Evolutionary conservation across 2,797 vertebrate genomes (phyloP).

Genomic region (Centroberyx gerrardi): DNA sequence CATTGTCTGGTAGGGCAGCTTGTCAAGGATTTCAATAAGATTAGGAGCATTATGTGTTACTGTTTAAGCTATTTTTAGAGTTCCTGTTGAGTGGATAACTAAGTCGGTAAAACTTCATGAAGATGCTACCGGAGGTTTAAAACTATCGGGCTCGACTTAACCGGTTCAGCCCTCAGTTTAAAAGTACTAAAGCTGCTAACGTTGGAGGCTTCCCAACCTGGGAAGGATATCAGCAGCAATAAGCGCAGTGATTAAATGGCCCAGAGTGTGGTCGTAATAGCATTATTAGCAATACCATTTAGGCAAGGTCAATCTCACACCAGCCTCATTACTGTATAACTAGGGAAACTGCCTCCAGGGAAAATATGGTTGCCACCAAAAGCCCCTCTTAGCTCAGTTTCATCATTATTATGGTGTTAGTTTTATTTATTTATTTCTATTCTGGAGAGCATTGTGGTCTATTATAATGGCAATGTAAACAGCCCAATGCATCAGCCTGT

Average conservation of each 20-base stretch:
- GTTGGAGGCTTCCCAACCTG: constrained; percentile 28
- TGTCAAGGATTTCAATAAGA: constrained; percentile 49
- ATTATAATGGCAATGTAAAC: not conserved
- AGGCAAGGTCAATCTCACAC: constrained; percentile 79
- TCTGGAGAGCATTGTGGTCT: constrained; percentile 12
- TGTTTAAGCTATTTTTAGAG: constrained; percentile 42
- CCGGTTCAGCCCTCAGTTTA: constrained; percentile 38
- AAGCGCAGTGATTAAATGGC: constrained; percentile 72
- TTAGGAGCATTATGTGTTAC: constrained; percentile 45
- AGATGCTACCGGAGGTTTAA: constrained; percentile 14
- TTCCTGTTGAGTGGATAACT: constrained; percentile 23
- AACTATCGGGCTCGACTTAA: constrained; percentile 23
- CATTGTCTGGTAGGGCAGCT: constrained; percentile 48
- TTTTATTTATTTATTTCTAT: constrained; percentile 9
- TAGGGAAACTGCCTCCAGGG: constrained; percentile 52
- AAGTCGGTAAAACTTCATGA: constrained; percentile 22
- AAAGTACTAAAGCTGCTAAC: constrained; percentile 40
- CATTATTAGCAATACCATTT: constrained; percentile 78
- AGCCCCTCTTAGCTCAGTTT: constrained; percentile 42
- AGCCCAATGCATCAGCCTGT: not conserved
- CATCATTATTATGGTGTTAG: constrained; percentile 6
- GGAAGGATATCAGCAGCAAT: constrained; percentile 50
- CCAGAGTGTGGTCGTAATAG: constrained; percentile 63
- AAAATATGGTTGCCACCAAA: constrained; percentile 25
- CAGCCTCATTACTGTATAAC: constrained; percentile 69